phyloP scores from a whole-genome alignment of 2,797 vertebrate species.

The Tauraco hartlaubi region DNA sequence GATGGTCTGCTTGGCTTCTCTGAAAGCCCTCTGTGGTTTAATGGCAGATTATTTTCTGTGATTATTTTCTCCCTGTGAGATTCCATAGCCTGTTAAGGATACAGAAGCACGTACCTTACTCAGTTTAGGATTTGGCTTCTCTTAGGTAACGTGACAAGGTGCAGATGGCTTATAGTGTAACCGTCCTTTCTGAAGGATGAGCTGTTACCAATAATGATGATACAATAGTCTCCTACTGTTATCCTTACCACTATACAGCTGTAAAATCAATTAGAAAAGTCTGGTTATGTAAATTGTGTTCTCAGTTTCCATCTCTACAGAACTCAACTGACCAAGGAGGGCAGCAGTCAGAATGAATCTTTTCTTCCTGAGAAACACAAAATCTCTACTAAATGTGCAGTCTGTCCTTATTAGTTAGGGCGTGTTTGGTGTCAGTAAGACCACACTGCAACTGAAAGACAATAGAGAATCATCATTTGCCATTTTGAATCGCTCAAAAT shows the following conservation, averaged over 20 bases:
- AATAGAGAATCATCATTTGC: not conserved
- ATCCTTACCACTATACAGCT: rapidly evolving
- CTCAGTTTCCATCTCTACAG: not conserved
- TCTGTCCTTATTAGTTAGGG: not conserved
- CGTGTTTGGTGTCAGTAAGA: not conserved
- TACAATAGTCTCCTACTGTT: not conserved
- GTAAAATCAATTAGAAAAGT: not conserved
- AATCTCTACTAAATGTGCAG: not conserved
- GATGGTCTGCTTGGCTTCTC: not conserved
- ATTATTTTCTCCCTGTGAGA: not conserved
- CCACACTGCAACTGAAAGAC: not conserved
- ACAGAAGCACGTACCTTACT: not conserved
- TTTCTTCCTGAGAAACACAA: not conserved
- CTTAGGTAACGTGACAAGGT: not conserved
- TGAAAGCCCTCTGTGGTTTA: not conserved
- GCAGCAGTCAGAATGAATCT: not conserved
- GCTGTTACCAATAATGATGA: not conserved
- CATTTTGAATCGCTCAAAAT: not conserved
- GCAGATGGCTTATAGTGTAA: not conserved
- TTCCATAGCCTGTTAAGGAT: not conserved
- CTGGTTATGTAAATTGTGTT: not conserved
- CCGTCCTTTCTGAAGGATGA: not conserved
- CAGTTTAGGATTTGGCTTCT: not conserved
- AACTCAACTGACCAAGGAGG: not conserved
- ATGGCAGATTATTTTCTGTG: not conserved